These are phyloP conservation scores for Aphidoletes aphidimyza DNA, from an alignment of 2,888 invertebrate species.

Conservation along the genomic window DNA sequence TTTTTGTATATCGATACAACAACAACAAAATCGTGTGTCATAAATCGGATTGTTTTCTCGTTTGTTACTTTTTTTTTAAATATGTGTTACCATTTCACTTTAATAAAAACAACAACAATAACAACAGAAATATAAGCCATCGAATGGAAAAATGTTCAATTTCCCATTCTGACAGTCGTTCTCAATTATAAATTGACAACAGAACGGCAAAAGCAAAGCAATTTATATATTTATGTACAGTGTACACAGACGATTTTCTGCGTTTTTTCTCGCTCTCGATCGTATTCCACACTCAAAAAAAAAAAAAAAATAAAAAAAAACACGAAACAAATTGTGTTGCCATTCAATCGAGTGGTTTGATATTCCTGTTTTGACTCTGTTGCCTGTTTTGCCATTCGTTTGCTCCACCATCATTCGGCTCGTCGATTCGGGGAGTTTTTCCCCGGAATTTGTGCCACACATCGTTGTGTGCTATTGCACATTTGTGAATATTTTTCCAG, in stretches of 20 bases:
- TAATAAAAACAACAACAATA: no score
- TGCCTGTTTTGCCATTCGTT: not conserved
- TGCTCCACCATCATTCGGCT: not conserved
- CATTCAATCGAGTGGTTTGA: conserved; percentile 40
- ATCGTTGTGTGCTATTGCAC: no score
- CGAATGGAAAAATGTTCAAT: conserved; percentile 53
- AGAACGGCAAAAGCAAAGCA: conserved; percentile 27
- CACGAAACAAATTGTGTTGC: not conserved
- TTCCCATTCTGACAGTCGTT: conserved; percentile 52
- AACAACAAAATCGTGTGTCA: conserved; percentile 4
- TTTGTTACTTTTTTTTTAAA: not conserved
- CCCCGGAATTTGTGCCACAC: no score
- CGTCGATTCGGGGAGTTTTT: no score
- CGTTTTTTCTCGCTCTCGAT: not conserved
- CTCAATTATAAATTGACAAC: conserved; percentile 53
- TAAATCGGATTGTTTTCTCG: conserved; percentile 18
- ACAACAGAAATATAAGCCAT: no score
- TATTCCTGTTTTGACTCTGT: not conserved
- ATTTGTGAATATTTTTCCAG: not conserved
- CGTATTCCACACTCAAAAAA: no score
- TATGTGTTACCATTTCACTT: no score
- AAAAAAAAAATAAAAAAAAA: no score
- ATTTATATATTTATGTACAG: conserved; percentile 3
- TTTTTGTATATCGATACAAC: not conserved
- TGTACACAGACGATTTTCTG: not conserved